These are phyloP conservation scores for Mesodorylaimus sp. DNA, from an alignment of 2,888 invertebrate species.

Conservation along the genomic window DNA sequence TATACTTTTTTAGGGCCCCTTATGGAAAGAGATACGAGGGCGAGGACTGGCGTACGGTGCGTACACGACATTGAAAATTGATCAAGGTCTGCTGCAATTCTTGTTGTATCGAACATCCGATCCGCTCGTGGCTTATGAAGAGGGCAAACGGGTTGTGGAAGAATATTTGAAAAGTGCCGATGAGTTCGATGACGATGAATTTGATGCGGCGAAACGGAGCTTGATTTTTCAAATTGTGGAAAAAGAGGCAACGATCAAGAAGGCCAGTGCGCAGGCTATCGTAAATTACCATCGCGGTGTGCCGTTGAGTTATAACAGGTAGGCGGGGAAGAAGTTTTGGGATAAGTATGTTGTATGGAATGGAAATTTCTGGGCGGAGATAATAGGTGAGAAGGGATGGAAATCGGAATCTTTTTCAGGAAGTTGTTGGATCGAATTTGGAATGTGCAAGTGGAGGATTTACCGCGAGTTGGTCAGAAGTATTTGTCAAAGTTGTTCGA, in stretches of 20 bases:
- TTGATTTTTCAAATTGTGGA: slow-evolving; percentile 68
- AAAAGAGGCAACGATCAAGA: slow-evolving; percentile 55
- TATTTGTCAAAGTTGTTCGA: slow-evolving; percentile 53
- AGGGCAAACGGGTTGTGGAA: slow-evolving; percentile 51
- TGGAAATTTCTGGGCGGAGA: too few relatives aligned
- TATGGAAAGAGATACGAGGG: slow-evolving; percentile 71
- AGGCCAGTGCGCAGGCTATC: slow-evolving; percentile 52
- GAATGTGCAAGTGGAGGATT: slow-evolving; percentile 44
- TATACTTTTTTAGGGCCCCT: slow-evolving; percentile 49
- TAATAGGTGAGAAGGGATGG: too few relatives aligned
- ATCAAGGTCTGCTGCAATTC: slow-evolving; percentile 53
- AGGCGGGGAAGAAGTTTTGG: too few relatives aligned
- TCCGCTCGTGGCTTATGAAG: slow-evolving; percentile 55
- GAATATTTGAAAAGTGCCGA: slow-evolving; percentile 15
- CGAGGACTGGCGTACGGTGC: slow-evolving; percentile 66
- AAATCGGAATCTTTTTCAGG: slow-evolving; percentile 33
- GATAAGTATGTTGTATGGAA: too few relatives aligned
- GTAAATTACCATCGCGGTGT: slow-evolving; percentile 50
- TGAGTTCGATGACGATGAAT: slow-evolving; percentile 53
- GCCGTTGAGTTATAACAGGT: slow-evolving; percentile 37
- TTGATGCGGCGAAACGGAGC: slow-evolving; percentile 65
- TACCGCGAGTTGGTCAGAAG: slow-evolving; percentile 48
- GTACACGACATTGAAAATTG: too few relatives aligned
- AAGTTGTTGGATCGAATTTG: slow-evolving; percentile 47
- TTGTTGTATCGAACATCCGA: slow-evolving; percentile 57